Evolutionary conservation across 2,797 vertebrate genomes (phyloP).

Genomic region (Rhincodon typus): DNA sequence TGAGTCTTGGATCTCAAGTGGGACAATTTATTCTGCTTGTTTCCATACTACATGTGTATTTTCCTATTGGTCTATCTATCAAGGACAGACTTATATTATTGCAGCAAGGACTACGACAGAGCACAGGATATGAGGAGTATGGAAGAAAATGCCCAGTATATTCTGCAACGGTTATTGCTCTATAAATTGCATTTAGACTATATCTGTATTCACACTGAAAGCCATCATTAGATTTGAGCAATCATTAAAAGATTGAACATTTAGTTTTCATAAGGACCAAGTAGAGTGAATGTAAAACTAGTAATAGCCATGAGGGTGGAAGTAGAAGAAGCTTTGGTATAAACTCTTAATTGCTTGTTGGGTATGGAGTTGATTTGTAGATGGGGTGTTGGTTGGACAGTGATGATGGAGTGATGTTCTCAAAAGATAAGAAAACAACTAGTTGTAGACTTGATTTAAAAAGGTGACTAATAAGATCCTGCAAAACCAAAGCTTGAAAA

Average conservation of each 20-base stretch:
- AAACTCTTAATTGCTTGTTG: neutral
- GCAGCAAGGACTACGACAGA: neutral
- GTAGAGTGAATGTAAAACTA: neutral
- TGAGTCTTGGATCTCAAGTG: neutral
- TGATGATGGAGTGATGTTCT: neutral
- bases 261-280: neutral
- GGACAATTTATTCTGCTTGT: neutral
- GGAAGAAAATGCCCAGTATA: neutral
- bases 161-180: neutral
- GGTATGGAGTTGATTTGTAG: neutral
- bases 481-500: neutral
- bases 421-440: neutral
- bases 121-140: no score
- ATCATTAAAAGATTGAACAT: neutral
- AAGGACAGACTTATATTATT: neutral
- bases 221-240: neutral
- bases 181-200: neutral
- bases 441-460: neutral
- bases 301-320: neutral
- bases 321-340: neutral
- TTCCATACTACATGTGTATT: neutral
- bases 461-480: neutral
- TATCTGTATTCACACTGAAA: neutral
- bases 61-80: neutral
- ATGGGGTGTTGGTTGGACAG: neutral